Base-by-base conservation (phyloP, 2,797 vertebrate genomes). In the Eospalax fontanierii region DNA sequence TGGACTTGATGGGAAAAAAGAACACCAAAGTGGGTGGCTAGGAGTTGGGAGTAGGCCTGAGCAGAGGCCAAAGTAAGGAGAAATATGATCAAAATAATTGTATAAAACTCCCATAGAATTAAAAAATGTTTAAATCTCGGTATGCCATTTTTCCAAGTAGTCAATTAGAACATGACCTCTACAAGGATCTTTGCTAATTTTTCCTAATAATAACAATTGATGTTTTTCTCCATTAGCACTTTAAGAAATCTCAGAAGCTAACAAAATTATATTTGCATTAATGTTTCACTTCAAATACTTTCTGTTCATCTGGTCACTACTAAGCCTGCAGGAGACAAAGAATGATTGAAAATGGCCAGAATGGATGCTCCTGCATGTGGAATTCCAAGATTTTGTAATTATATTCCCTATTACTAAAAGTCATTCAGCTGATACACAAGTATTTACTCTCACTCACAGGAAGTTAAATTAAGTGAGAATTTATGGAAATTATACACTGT, bases 361-460 rank as follows among this genome's bases (percentile, higher is more conserved):
- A 46, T 40, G 6, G 28, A 89, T 28, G 57, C 46, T 92, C 6
- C 6, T 76, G 26, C 38, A 24, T 81, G 35, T 95, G 73, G 89
- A 95, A 86, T 76, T 88, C 85, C 19, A 96, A 28, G 33, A 96
- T 92, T 35, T 65, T 22, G 28, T 92, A 84, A 89, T 10, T 90
- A 19, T 54, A 54, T 86, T 95, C 96, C 93, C 61, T 71, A 92
- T 3, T 33, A 87, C 28, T 71, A 38, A 94, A 95, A 96, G 79
- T 50, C 46, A 95, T 83, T 96, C 57, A 35, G 83, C 92, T 95
- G 75, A 92, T 87, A 73, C 4, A 80, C 26, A 46, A 79, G 75
- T 6, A 24, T 96, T 84, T 93, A 95, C 5, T 93, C 10, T 59
- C 18, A 73, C 26, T 33, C 16, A 40, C 14, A 12, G 14, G 40